Conservation (phyloP, 2,888 invertebrate genomes). For the Dynastes maya region DNA sequence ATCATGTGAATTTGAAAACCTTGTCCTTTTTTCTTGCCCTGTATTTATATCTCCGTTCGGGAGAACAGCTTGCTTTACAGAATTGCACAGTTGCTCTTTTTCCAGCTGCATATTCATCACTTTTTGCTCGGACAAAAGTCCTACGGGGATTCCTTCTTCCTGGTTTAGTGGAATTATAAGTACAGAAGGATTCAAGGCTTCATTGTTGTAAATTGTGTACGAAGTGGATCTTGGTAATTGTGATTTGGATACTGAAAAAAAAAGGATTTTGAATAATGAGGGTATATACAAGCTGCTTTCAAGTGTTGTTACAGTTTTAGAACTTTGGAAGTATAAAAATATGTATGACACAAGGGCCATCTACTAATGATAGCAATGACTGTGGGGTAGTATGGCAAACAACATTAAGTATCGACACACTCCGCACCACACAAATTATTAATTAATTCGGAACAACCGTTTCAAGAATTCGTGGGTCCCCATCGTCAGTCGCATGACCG, state of each 20-base stretch:
- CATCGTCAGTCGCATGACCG: no score
- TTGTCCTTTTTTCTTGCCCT: conserved; percentile 75
- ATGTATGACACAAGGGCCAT: no score
- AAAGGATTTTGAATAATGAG: no score
- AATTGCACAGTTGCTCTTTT: conserved; percentile 40
- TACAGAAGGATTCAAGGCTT: conserved; percentile 47
- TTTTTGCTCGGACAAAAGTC: conserved; percentile 76
- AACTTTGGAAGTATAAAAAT: no score
- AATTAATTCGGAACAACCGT: no score
- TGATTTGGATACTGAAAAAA: conserved; percentile 53
- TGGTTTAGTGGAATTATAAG: conserved; percentile 55
- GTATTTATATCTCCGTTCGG: conserved; percentile 63
- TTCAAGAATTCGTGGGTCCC: no score
- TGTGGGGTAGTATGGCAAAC: no score
- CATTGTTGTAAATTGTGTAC: conserved; percentile 38
- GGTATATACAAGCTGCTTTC: no score
- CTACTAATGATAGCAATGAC: no score
- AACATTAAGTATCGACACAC: no score
- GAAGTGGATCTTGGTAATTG: conserved; percentile 54
- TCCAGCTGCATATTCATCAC: conserved; percentile 72
- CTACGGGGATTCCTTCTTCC: conserved; percentile 62
- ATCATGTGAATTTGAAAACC: conserved; percentile 91
- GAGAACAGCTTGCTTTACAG: conserved; percentile 57
- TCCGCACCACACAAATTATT: no score
- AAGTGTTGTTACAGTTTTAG: no score